A percentile compares a stretch with the other conserved stretches of the same genome.
phyloP scores from a whole-genome alignment of 2,797 vertebrate species.

The Triplophysa bombifrons region DNA sequence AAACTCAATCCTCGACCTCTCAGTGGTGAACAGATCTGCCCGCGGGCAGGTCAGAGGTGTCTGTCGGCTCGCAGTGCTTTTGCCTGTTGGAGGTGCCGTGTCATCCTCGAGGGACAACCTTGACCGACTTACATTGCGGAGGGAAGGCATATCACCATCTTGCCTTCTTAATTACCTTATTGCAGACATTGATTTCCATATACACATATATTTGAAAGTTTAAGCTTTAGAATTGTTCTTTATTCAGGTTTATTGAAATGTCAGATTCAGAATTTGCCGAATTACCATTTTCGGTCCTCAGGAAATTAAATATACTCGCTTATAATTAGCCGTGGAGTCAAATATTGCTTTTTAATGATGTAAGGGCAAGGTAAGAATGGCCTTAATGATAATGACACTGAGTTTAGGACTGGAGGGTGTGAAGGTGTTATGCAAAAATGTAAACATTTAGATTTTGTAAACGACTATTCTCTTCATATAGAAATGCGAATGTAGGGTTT shows the following conservation, averaged over 20 bases:
- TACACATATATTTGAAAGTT: background rate
- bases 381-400: constrained; percentile 25
- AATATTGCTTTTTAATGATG: constrained; percentile 16
- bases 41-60: constrained; percentile 32
- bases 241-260: constrained; percentile 8
- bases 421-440: constrained; percentile 11
- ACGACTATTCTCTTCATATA: background rate
- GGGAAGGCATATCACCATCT: constrained; percentile 16
- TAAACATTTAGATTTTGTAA: background rate
- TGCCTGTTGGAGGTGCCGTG: constrained; percentile 29
- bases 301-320: constrained; percentile 49
- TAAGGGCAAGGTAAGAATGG: background rate
- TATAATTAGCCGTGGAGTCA: constrained; percentile 50
- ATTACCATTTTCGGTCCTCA: constrained; percentile 41
- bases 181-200: constrained; percentile 13
- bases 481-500: background rate
- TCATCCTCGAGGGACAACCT: constrained; percentile 14
- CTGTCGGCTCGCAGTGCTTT: constrained; percentile 1
- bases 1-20: constrained; percentile 43
- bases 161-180: constrained; percentile 25
- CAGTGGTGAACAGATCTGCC: constrained; percentile 9
- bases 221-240: background rate
- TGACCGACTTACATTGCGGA: constrained; percentile 31
- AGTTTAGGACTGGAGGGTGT: constrained; percentile 16
- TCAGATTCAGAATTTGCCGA: background rate